Percentiles rank a stretch among this genome's conserved stretches.
These are phyloP conservation scores for Lagopus leucura DNA, from an alignment of 2,113 vertebrate species.

Conservation along the genomic window DNA sequence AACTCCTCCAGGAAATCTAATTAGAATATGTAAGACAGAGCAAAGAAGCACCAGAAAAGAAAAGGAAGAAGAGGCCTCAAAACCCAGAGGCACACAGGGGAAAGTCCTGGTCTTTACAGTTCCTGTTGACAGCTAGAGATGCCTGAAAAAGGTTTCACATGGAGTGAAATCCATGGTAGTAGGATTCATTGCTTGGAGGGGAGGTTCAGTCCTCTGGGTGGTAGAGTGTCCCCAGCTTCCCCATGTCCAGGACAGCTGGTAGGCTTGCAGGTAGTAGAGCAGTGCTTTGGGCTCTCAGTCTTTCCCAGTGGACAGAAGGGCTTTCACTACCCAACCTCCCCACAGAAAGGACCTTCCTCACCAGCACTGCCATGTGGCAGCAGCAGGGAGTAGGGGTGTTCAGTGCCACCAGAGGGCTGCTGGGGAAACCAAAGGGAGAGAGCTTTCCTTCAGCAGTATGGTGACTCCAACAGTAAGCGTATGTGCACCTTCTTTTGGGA, in stretches of 20 bases:
- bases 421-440: neutral
- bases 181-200: slow-evolving; percentile 26
- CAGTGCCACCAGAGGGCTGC: neutral
- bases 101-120: slow-evolving; percentile 7
- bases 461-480: fast-evolving
- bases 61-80: neutral
- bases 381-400: neutral
- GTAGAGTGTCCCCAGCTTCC: neutral
- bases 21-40: slow-evolving; percentile 31
- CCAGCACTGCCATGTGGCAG: fast-evolving
- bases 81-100: neutral
- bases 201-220: neutral
- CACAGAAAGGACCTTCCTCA: neutral
- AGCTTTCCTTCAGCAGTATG: neutral
- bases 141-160: neutral
- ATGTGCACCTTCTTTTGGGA: neutral
- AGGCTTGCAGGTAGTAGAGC: fast-evolving
- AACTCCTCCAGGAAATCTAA: slow-evolving; percentile 52
- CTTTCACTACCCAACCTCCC: neutral
- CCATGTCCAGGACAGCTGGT: neutral
- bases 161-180: neutral
- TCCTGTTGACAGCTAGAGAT: slow-evolving; percentile 2
- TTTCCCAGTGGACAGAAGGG: neutral
- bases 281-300: fast-evolving
- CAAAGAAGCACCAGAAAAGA: slow-evolving; percentile 27